Base-by-base conservation (phyloP, 2,797 vertebrate genomes). In the Gallinago nigripennis region DNA sequence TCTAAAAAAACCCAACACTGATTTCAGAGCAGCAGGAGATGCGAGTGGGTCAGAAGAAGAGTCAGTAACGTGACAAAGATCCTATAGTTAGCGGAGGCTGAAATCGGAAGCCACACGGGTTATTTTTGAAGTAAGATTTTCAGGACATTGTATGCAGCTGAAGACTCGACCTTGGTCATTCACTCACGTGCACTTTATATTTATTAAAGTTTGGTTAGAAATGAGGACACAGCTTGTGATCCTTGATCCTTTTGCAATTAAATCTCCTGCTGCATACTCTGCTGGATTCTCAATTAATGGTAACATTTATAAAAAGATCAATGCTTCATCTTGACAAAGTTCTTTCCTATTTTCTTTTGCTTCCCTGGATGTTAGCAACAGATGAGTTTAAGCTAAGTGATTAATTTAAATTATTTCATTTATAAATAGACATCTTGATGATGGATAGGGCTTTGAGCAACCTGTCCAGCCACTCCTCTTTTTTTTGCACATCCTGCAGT, bases 21-120 rank as follows among this genome's bases (percentile, higher is more conserved):
- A 76, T 60, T 88, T 64, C 39, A 48, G 82, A 88, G 70, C 11
- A 8, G 35, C 4, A 84, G 30, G 43, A 92, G 57, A 76, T 11
- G 14, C 0, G 0, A 48, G 17, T 21, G 33, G 14, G 7, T 76
- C 18, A 86, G 46, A 35, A n/a, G 45, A 33, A 45, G 0, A 0
- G 86, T 45, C 87, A 72, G 41, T 72, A 78, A 57, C 4, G 0
- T 54, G 37, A 58, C 14, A 76, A 41, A 50, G 61, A 68, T 19
- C 18, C 45, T 33, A 19, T 3, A 84, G 65, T 21, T n/a, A 70
- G 57, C 16, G 65, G 25, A 66, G 27, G 54, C 28, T 86, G 69
- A 68, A 77, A 85, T 45, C 1, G 1, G 53, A 86, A 86, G 21
- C 19, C 7, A 4, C 0, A 3, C 6, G n/a, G 11, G 35, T 87